Conservation (phyloP, 2,113 vertebrate genomes). For the Sula dactylatra region DNA sequence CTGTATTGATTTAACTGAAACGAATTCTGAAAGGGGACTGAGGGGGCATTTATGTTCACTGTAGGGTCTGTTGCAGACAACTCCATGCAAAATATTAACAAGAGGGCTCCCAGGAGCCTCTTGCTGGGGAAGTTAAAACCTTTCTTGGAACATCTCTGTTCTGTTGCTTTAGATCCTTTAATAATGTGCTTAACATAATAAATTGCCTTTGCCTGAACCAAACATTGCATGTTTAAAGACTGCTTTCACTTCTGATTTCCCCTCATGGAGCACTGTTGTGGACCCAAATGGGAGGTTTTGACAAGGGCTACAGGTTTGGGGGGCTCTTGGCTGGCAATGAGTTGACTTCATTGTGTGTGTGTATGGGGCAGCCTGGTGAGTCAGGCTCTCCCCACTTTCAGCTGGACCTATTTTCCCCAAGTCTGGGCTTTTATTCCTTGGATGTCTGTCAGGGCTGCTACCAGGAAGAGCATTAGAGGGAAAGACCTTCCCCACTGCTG, state of each 20-base stretch:
- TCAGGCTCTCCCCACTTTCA: background rate
- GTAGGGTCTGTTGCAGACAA: conserved; percentile 1
- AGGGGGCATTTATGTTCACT: background rate
- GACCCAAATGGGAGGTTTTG: background rate
- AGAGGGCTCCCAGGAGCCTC: conserved; percentile 36
- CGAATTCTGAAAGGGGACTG: background rate
- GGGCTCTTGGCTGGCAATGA: background rate
- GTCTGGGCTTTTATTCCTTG: background rate
- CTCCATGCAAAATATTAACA: background rate
- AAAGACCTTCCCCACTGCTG: background rate
- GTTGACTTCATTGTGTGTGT: background rate
- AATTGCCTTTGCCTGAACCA: conserved; percentile 15
- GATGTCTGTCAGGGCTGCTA: background rate
- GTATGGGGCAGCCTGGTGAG: background rate
- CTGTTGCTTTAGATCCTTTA: conserved; percentile 40
- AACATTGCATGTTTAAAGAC: background rate
- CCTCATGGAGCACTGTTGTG: background rate
- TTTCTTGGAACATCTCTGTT: conserved; percentile 22
- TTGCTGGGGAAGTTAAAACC: conserved; percentile 24
- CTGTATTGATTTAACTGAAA: conserved; percentile 31
- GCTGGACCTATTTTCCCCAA: background rate
- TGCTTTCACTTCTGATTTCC: background rate
- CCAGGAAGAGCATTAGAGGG: background rate
- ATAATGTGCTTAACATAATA: conserved; percentile 42
- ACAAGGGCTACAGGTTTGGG: background rate